Conservation (phyloP, 2,797 vertebrate genomes). For the Threskiornis aethiopicus region DNA sequence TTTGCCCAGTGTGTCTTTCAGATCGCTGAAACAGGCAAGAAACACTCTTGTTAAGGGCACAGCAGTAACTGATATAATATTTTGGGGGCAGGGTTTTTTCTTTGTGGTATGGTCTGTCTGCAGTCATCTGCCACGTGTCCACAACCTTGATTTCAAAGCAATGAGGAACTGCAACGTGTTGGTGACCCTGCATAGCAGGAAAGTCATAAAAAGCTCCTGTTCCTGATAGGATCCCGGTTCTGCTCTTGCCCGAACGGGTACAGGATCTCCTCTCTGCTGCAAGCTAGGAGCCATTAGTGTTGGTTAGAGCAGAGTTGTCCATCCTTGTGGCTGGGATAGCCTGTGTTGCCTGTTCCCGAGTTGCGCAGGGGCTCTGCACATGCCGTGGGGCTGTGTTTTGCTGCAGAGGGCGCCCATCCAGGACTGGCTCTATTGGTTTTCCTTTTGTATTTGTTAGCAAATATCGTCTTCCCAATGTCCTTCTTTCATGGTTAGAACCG, state of each 20-base stretch:
- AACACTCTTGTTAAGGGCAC: neutral
- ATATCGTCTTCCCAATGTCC: neutral
- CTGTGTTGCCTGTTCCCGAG: neutral
- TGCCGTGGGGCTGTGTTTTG: neutral
- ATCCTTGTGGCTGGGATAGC: neutral
- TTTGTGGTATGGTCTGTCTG: neutral
- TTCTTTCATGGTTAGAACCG: neutral
- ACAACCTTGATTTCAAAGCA: neutral
- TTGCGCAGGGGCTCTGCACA: rapidly evolving
- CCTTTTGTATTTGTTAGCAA: neutral
- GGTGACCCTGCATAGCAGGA: neutral
- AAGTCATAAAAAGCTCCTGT: neutral
- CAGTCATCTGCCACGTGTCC: neutral
- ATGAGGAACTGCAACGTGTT: neutral
- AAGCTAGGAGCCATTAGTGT: neutral
- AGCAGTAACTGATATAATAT: neutral
- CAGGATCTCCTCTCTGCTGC: neutral
- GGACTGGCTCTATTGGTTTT: neutral
- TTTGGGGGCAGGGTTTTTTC: neutral
- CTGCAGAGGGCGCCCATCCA: neutral
- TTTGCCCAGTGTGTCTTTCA: conserved; percentile 59
- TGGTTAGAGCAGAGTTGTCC: neutral
- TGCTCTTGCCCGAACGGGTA: neutral
- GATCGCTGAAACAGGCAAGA: conserved; percentile 8
- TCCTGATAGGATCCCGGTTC: neutral